A percentile compares a stretch with the other conserved stretches of the same genome.
Conservation (phyloP, 2,888 invertebrate species). For the Drosophila pseudotalamancana region DNA sequence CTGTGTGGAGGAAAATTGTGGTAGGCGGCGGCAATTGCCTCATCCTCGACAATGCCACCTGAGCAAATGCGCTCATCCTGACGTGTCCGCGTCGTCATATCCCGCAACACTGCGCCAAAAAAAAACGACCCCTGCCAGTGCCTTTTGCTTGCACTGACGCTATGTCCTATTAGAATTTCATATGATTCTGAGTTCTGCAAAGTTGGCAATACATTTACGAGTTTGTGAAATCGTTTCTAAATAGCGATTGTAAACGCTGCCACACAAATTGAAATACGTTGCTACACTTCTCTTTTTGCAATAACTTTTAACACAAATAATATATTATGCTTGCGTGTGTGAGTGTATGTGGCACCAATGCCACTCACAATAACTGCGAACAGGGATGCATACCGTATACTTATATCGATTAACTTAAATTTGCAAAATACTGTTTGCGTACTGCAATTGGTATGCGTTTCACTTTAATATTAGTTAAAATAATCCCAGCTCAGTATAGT, state of each 20-base stretch:
- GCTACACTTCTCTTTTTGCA: slow-evolving; percentile 55
- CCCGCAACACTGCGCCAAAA: slow-evolving; percentile 30
- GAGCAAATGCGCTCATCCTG: slow-evolving; percentile 64
- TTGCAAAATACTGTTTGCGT: not conserved
- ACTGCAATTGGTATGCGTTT: not conserved
- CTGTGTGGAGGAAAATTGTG: slow-evolving; percentile 53
- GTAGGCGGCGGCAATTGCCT: slow-evolving; percentile 38
- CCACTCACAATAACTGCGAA: slow-evolving; percentile 27
- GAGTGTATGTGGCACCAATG: slow-evolving; percentile 59
- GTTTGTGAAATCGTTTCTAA: slow-evolving; percentile 9
- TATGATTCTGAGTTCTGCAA: slow-evolving; percentile 25
- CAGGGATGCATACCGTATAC: slow-evolving; percentile 32
- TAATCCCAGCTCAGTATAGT: not conserved
- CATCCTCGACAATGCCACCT: slow-evolving; percentile 48
- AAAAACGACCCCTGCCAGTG: slow-evolving; percentile 28
- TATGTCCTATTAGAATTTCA: slow-evolving; percentile 60
- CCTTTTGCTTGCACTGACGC: slow-evolving; percentile 44
- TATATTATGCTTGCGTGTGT: slow-evolving; percentile 61
- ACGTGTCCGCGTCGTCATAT: slow-evolving; percentile 67
- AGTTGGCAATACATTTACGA: slow-evolving; percentile 11
- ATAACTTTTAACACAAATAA: slow-evolving; percentile 62
- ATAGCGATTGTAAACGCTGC: slow-evolving; percentile 10
- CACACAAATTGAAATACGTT: slow-evolving; percentile 38
- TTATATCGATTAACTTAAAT: slow-evolving; percentile 29
- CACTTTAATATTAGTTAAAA: not conserved